Percentiles rank a stretch among this genome's conserved stretches.
Conservation (phyloP, 2,113 vertebrate genomes). For the Melanostigma gelatinosum region DNA sequence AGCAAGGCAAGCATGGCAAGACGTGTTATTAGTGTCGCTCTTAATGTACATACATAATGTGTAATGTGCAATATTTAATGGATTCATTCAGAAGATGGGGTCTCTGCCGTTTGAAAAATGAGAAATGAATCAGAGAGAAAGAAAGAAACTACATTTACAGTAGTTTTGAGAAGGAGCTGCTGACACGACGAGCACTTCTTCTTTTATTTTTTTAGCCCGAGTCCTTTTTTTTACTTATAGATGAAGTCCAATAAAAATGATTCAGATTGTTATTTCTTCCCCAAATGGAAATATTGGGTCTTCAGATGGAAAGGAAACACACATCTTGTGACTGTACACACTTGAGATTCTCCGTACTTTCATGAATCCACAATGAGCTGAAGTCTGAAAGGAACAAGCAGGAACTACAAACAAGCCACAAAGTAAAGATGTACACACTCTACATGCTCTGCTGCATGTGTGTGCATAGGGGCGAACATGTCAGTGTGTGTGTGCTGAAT, state of each 20-base stretch:
- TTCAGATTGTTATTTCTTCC: slow-evolving; percentile 33
- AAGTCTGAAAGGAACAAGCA: slow-evolving; percentile 27
- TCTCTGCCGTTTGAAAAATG: slow-evolving; percentile 46
- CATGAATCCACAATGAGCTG: slow-evolving; percentile 41
- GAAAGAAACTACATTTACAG: slow-evolving; percentile 36
- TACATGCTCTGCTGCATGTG: slow-evolving; percentile 22
- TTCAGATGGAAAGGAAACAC: slow-evolving; percentile 17
- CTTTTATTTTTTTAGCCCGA: background rate
- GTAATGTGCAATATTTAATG: slow-evolving; percentile 48
- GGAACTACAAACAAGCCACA: slow-evolving; percentile 12
- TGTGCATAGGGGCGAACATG: slow-evolving; percentile 30
- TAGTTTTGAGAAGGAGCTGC: slow-evolving; percentile 18
- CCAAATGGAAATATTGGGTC: slow-evolving; percentile 50
- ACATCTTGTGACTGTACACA: slow-evolving; percentile 23
- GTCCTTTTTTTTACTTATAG: slow-evolving; percentile 17
- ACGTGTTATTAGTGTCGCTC: slow-evolving; percentile 67
- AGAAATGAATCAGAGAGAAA: slow-evolving; percentile 50
- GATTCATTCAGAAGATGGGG: slow-evolving; percentile 53
- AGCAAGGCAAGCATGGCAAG: slow-evolving; percentile 62
- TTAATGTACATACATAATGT: slow-evolving; percentile 74
- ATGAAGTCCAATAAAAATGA: slow-evolving; percentile 49
- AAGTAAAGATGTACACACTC: slow-evolving; percentile 24
- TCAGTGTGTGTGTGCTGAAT: slow-evolving; percentile 70
- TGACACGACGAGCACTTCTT: slow-evolving; percentile 25
- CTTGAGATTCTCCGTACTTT: slow-evolving; percentile 22